Conservation (phyloP, 2,888 invertebrate species). For the Taphrorychus bicolor region DNA sequence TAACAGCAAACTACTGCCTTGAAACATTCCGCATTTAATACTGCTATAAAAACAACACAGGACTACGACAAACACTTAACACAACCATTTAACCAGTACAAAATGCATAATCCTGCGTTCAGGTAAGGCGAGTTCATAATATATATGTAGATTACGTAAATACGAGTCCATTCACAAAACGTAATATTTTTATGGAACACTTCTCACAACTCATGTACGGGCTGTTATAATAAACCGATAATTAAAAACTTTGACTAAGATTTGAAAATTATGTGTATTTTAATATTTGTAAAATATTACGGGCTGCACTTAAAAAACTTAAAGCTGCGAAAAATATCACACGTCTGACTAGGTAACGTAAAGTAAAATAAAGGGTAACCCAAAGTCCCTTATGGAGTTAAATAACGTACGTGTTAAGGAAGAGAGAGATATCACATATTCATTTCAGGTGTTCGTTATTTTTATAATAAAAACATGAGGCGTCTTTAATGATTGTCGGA, state of each 20-base stretch:
- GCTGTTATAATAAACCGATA: too few relatives aligned
- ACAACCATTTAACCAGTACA: not conserved
- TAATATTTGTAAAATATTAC: too few relatives aligned
- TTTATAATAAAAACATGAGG: too few relatives aligned
- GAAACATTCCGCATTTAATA: not conserved
- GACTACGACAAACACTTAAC: not conserved
- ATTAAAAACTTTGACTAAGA: too few relatives aligned
- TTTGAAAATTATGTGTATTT: too few relatives aligned
- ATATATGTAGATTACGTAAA: too few relatives aligned
- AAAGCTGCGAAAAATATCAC: too few relatives aligned
- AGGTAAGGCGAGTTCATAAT: not conserved
- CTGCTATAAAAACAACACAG: not conserved
- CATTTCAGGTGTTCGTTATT: not conserved
- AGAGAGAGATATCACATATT: not conserved
- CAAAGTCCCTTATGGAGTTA: not conserved
- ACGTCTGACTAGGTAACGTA: too few relatives aligned
- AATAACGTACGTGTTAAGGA: not conserved
- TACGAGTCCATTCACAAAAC: not conserved
- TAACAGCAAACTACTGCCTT: not conserved
- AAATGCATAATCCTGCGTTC: not conserved
- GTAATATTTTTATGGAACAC: conserved; percentile 16
- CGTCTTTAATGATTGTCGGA: too few relatives aligned
- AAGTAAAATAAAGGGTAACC: too few relatives aligned
- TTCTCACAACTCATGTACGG: conserved; percentile 34
- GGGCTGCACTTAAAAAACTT: too few relatives aligned